Base-by-base conservation (phyloP, 2,888 invertebrate genomes). In the Sphinx pinastri region DNA sequence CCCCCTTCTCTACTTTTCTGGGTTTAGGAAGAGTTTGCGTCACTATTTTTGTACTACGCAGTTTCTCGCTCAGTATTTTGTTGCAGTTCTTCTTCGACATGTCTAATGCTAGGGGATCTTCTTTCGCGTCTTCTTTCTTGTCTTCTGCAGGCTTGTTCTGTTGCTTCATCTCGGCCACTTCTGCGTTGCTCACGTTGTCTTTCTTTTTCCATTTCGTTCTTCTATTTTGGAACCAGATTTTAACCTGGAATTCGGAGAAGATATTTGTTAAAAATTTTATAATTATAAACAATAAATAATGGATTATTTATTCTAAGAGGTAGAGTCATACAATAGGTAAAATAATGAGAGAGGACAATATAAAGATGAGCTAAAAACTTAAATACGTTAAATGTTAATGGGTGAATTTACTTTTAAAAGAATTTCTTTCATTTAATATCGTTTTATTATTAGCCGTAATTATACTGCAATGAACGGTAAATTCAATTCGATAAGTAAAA, bases 201-300 rank as follows among this genome's bases (percentile, higher is more conserved):
- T 98, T 98, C 88, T 98, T 98, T 94, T 98, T 99, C 89, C 98
- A 94, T 80, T 94, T 94, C 70, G 94, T 94, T 88, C 94, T 89
- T 79, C 98, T 95, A 87, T 98, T 98, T 92, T 98, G 98, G 89
- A 98, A 98, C 98, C 98, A 98, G 77, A 98, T 98, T 93, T 98
- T 98, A 81, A 98, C 97, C 97, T 98, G 95, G 55, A 95, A 95
- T 75, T 55, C 19, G 7, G 81, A 81, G 73, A 80, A 76, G 83
- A 78, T 55, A 0, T 7, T 25, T n/a, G 25, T 19, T n/a, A 14
- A 47, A 47, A 14, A 38, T 12, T 45, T 25, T 25, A 45, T 45
- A 45, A 10, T 13, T 8, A 31, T 31, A 19, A 19, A 19, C 25
- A 7, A n/a, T 19, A n/a, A 14, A 58, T n/a, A 25, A 2, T 25